Percentiles rank a stretch among this genome's conserved stretches.
These are phyloP conservation scores for Anagrus nilaparvatae DNA, from an alignment of 1,140 invertebrate species.

Conservation along the genomic window DNA sequence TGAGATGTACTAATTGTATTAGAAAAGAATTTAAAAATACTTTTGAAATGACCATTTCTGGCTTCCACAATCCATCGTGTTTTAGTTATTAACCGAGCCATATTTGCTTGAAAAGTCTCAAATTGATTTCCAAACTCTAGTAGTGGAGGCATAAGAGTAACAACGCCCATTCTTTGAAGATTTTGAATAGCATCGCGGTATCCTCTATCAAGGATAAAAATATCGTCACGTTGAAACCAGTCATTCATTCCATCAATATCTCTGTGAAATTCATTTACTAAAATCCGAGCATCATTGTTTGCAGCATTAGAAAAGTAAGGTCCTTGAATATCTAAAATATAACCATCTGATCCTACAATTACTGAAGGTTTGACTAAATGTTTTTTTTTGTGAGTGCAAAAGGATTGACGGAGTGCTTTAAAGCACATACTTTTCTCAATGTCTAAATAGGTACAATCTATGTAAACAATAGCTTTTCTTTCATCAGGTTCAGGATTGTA, in stretches of 20 bases:
- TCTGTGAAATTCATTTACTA: constrained; percentile 9
- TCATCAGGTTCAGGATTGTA: constrained; percentile 6
- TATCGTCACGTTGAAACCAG: constrained; percentile 13
- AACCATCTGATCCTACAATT: constrained; percentile 10
- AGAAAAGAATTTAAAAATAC: constrained; percentile 12
- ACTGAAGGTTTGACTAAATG: constrained; percentile 6
- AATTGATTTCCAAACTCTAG: constrained; percentile 3
- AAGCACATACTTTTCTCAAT: constrained; percentile 2
- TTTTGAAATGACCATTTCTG: constrained; percentile 4
- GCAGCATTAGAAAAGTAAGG: constrained; percentile 11
- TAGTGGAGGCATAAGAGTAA: constrained; percentile 10
- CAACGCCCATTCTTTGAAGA: neutral
- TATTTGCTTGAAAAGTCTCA: constrained; percentile 9
- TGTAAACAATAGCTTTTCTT: neutral
- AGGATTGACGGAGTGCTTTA: neutral
- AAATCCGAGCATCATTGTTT: constrained; percentile 14
- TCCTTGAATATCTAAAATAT: constrained; percentile 13
- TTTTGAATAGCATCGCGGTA: constrained; percentile 11
- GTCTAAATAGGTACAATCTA: constrained; percentile 6
- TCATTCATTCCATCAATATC: constrained; percentile 2
- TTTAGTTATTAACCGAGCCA: constrained; percentile 3
- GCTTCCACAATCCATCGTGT: constrained; percentile 12
- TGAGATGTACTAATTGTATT: constrained; percentile 3
- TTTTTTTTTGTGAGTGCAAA: neutral
- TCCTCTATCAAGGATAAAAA: constrained; percentile 10